phyloP scores from a whole-genome alignment of 2,113 vertebrate species.

The Chitala chitala region DNA sequence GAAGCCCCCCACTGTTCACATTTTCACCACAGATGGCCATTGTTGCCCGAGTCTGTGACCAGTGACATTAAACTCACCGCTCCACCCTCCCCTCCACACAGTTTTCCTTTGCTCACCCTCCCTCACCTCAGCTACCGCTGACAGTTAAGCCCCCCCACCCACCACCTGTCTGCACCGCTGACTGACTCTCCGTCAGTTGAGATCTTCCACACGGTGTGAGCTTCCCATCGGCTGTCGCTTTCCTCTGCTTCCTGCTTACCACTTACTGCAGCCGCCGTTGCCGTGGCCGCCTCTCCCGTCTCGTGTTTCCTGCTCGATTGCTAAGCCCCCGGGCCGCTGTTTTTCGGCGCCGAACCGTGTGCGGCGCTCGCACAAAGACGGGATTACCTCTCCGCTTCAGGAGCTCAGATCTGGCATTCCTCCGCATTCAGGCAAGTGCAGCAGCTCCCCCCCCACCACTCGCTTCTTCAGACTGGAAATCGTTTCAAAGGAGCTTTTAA shows the following conservation, averaged over 20 bases:
- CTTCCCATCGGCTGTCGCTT: slow-evolving; percentile 69
- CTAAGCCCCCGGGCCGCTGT: slow-evolving; percentile 43
- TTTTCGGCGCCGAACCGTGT: slow-evolving; percentile 53
- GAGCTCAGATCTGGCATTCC: slow-evolving; percentile 60
- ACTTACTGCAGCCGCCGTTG: slow-evolving; percentile 56
- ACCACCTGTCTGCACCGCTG: not conserved
- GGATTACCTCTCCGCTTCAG: slow-evolving; percentile 59
- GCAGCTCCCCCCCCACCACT: not conserved
- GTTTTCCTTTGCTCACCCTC: slow-evolving; percentile 40
- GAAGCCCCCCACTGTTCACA: slow-evolving; percentile 61
- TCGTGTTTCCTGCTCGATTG: slow-evolving; percentile 51
- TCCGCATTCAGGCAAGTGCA: slow-evolving; percentile 59
- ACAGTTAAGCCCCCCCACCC: not conserved
- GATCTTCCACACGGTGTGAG: slow-evolving; percentile 61
- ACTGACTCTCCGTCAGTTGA: slow-evolving; percentile 49
- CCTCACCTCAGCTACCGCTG: slow-evolving; percentile 46
- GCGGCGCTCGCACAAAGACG: slow-evolving; percentile 50
- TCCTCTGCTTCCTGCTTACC: slow-evolving; percentile 31
- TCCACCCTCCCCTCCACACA: slow-evolving; percentile 55
- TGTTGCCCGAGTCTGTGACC: slow-evolving; percentile 79
- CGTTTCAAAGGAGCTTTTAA: slow-evolving; percentile 24
- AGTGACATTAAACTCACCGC: slow-evolving; percentile 72
- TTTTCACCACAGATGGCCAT: slow-evolving; percentile 73
- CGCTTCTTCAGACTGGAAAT: slow-evolving; percentile 3
- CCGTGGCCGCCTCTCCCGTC: not conserved